A percentile compares a stretch with the other conserved stretches of the same genome.
phyloP scores from a whole-genome alignment of 2,113 vertebrate species.

The Empidonax alnorum region DNA sequence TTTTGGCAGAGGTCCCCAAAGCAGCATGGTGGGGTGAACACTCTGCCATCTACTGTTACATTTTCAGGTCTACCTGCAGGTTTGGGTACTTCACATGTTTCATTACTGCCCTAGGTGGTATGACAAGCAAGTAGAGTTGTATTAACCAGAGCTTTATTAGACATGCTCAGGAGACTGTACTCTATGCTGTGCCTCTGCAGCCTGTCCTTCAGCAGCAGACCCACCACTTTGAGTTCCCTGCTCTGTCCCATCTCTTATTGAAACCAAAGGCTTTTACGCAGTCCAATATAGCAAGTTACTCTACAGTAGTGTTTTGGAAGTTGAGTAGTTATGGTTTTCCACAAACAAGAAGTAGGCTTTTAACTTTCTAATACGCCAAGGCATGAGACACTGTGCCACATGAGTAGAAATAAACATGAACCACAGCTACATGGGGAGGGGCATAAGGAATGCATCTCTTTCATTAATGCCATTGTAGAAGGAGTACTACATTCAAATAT shows the following conservation, averaged over 20 bases:
- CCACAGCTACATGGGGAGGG: background rate
- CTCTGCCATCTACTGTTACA: background rate
- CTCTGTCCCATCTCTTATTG: background rate
- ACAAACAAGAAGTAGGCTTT: background rate
- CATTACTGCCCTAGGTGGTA: background rate
- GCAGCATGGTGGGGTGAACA: background rate
- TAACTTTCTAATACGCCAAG: background rate
- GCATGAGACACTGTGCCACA: background rate
- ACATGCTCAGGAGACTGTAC: background rate
- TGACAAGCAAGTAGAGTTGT: background rate
- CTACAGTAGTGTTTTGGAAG: background rate
- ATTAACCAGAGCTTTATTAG: background rate
- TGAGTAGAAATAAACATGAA: background rate
- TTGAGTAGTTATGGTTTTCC: background rate
- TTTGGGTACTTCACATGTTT: background rate
- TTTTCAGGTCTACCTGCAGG: background rate
- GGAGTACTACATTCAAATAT: background rate
- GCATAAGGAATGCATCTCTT: fast-evolving
- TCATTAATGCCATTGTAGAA: background rate
- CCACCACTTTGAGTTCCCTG: background rate
- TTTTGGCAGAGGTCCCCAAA: background rate
- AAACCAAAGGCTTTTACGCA: background rate
- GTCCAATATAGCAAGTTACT: background rate
- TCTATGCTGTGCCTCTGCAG: background rate
- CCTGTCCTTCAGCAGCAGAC: background rate